phyloP scores from a whole-genome alignment of 2,888 invertebrate genomes.

The Callyntrura sp. region DNA sequence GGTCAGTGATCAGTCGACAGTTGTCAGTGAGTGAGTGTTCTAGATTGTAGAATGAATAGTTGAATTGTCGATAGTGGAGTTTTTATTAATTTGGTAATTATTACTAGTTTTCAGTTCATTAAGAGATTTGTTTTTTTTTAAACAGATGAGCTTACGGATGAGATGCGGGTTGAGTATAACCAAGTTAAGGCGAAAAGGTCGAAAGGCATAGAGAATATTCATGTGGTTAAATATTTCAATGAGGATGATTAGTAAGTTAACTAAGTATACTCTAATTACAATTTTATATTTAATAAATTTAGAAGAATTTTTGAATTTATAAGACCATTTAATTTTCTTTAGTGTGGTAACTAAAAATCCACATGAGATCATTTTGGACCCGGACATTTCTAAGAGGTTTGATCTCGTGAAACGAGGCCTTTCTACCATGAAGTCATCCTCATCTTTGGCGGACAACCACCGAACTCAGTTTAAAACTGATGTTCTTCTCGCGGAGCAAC shows the following conservation, averaged over 20 bases:
- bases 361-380: conserved; percentile 15
- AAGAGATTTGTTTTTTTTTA: too few relatives aligned
- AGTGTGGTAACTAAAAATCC: conserved; percentile 46
- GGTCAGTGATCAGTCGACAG: too few relatives aligned
- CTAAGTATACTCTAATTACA: neutral
- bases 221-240: conserved; percentile 64
- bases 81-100: too few relatives aligned
- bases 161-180: conserved; percentile 15
- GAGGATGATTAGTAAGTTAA: conserved; percentile 67
- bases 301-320: too few relatives aligned
- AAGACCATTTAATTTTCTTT: neutral
- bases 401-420: too few relatives aligned
- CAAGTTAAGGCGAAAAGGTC: neutral
- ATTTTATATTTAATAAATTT: neutral
- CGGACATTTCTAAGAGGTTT: neutral
- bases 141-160: conserved; percentile 44
- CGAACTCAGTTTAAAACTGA: conserved; percentile 54
- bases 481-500: conserved; percentile 44
- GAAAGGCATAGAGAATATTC: neutral
- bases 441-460: neutral
- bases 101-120: neutral
- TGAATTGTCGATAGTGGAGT: too few relatives aligned
- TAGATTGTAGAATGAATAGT: too few relatives aligned
- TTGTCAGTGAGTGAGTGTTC: too few relatives aligned
- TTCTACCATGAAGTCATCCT: conserved; percentile 10